Percentiles rank a stretch among this genome's conserved stretches.
Conservation (phyloP, 1,140 invertebrate species). For the Scaptomyza hsui region DNA sequence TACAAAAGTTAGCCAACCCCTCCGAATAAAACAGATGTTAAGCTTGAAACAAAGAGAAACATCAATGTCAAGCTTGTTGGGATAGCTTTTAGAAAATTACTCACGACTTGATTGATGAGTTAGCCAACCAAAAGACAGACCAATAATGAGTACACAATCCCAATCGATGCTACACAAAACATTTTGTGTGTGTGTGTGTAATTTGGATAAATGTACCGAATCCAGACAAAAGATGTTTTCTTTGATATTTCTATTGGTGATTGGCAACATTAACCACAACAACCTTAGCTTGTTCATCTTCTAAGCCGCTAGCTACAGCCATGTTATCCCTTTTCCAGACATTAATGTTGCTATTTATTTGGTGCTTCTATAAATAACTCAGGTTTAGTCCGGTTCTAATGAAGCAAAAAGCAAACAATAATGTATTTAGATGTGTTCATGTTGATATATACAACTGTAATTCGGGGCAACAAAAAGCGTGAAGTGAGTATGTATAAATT, state of each 20-base stretch:
- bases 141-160: background rate
- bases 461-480: slow-evolving; percentile 25
- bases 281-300: background rate
- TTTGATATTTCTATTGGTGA: background rate
- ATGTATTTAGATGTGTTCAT: background rate
- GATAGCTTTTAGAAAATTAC: background rate
- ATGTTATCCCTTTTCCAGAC: too few species aligned
- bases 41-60: background rate
- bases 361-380: background rate
- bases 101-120: background rate
- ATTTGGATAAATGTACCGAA: background rate
- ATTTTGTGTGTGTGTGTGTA: background rate
- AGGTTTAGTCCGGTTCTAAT: background rate
- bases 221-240: background rate
- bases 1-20: too few species aligned
- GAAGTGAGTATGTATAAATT: slow-evolving; percentile 34
- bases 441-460: slow-evolving; percentile 27
- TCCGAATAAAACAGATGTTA: too few species aligned
- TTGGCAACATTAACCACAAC: background rate
- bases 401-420: background rate
- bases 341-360: background rate
- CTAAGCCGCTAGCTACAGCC: background rate
- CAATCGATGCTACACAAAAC: background rate
- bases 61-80: background rate
- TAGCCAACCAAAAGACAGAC: background rate